Evolutionary conservation across 2,797 vertebrate species (phyloP), one percentile per base, ranked within the genome.

Genomic region (Lerista edwardsae): DNA sequence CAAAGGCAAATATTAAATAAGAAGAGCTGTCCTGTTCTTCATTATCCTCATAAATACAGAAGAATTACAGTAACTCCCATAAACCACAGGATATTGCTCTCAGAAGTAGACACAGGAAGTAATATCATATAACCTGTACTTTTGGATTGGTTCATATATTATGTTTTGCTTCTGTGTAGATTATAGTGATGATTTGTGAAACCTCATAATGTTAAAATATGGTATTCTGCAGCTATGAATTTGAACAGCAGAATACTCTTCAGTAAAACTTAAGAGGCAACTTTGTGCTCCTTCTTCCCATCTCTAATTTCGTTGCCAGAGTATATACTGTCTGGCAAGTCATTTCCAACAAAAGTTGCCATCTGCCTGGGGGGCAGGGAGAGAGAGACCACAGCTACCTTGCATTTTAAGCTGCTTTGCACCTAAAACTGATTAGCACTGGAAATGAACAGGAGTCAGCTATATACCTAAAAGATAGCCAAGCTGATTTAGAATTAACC

Each of bases 1-100:
- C 39, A 36, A 87, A 84, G 23, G 39, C 69, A 89, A 93, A 85
- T 31, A 76, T 76, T 81, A 87, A 89, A 87, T n/a, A 82, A 21
- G 31, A 75, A 12, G 1, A 88, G 82, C 0, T 47, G 14, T 10
- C 1, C 8, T 71, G 1, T 17, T 85, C 84, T 79, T 41, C 69
- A 81, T 25, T 1, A 3, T 71, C 25, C 51, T 59, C n/a, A 64
- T 77, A 71, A 15, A 79, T 1, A 39, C 0, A 47, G 64, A n/a
- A 85, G 83, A 65, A 3, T 3, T 55, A 59, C 17, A 34, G 27
- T 47, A 25, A 64, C 41, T 80, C 36, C 76, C 44, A 9, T 87
- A 57, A 82, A 71, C 19, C 72, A 7, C 1, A 75, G 62, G 25
- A 1, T 55, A 23, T 61, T 34, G 23, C 2, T 11, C 80, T 57